Evolutionary conservation across 2,888 invertebrate species (phyloP).

Genomic region (Tachina fera): DNA sequence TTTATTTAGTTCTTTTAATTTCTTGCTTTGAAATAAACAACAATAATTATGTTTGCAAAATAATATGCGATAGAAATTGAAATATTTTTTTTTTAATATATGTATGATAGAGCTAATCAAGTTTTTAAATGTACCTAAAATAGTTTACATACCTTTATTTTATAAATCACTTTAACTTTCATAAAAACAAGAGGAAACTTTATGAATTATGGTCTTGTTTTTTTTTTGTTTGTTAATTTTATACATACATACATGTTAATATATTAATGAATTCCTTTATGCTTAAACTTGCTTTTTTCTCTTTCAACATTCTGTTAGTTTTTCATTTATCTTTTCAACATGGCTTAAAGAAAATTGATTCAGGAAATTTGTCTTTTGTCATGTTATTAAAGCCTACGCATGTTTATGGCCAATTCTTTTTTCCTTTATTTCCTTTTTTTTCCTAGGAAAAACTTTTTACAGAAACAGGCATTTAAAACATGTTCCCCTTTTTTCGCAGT

Average conservation of each 20-base stretch:
- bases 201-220: conserved; percentile 13
- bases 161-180: background rate
- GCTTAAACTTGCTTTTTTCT: conserved; percentile 15
- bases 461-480: conserved; percentile 60
- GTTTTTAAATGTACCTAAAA: too few species aligned
- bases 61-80: too few species aligned
- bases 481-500: conserved; percentile 29
- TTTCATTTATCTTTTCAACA: conserved; percentile 40
- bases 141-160: too few species aligned
- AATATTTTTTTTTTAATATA: too few species aligned
- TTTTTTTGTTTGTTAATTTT: background rate
- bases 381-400: conserved; percentile 72
- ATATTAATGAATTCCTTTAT: conserved; percentile 45
- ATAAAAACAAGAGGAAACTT: background rate
- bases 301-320: conserved; percentile 17
- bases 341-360: conserved; percentile 54
- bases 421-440: conserved; percentile 51
- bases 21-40: background rate
- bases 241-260: background rate
- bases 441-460: conserved; percentile 33
- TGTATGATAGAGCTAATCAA: too few species aligned
- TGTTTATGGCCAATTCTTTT: conserved; percentile 59
- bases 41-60: background rate
- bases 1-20: too few species aligned
- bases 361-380: conserved; percentile 72